These are phyloP conservation scores for Pelusios castaneus DNA, from an alignment of 2,113 vertebrate genomes.

Conservation along the genomic window DNA sequence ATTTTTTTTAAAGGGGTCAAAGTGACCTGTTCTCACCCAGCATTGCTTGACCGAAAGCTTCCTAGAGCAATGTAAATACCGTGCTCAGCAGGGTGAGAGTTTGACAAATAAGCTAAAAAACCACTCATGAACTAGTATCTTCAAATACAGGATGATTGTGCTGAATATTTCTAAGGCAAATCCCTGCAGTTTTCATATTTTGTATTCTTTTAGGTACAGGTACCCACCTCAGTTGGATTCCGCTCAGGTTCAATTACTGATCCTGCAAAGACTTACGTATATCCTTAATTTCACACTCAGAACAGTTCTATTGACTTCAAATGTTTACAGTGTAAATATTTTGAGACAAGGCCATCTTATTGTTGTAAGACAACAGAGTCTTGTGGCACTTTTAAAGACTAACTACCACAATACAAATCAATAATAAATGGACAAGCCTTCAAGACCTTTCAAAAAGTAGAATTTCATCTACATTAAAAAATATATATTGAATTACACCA, in stretches of 20 bases:
- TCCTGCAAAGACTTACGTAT: neutral
- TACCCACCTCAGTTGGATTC: neutral
- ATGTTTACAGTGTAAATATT: neutral
- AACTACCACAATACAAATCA: too few species aligned
- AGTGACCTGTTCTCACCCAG: rapidly evolving
- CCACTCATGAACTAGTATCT: neutral
- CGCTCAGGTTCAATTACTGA: neutral
- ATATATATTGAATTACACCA: rapidly evolving
- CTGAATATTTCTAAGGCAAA: too few species aligned
- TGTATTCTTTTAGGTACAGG: neutral
- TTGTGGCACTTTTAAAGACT: too few species aligned
- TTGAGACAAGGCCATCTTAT: neutral
- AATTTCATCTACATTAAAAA: neutral
- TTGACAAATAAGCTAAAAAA: neutral
- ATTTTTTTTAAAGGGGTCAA: rapidly evolving
- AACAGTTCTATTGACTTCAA: neutral
- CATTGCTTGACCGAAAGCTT: neutral
- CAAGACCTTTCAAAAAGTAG: neutral
- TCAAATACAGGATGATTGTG: neutral
- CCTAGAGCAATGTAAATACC: neutral
- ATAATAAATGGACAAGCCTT: rapidly evolving
- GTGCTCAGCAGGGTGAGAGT: neutral
- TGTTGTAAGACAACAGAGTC: too few species aligned
- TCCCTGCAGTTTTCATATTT: neutral
- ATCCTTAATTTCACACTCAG: neutral